Evolutionary conservation across 2,888 invertebrate species (phyloP).

Genomic region (Drosophila antonietae): DNA sequence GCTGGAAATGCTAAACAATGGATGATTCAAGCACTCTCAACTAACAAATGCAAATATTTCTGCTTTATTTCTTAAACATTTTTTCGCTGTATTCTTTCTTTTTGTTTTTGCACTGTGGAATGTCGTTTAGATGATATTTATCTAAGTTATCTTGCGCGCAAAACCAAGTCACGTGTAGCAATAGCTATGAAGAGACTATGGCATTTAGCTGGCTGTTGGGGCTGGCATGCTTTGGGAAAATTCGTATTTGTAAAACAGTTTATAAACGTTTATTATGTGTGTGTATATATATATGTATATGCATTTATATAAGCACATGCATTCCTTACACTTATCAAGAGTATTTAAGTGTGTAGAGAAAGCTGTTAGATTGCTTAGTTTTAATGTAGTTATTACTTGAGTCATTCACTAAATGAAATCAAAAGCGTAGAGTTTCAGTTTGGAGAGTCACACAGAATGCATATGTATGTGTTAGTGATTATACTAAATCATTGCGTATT

Average conservation of each 20-base stretch:
- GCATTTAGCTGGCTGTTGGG: slow-evolving; percentile 1
- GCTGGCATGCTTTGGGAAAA: not conserved
- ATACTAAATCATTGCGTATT: too few species aligned
- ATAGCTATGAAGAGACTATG: not conserved
- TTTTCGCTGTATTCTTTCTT: not conserved
- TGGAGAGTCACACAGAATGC: too few species aligned
- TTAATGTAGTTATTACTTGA: not conserved
- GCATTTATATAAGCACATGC: not conserved
- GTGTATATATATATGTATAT: not conserved
- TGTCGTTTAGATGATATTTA: slow-evolving; percentile 9
- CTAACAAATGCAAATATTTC: slow-evolving; percentile 7
- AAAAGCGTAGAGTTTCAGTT: too few species aligned
- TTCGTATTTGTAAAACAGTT: not conserved
- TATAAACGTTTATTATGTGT: not conserved
- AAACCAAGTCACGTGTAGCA: slow-evolving; percentile 11
- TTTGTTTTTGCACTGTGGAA: slow-evolving; percentile 7
- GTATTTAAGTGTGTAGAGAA: not conserved
- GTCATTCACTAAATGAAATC: not conserved
- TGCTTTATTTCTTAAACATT: not conserved
- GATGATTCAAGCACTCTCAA: not conserved
- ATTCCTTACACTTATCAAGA: not conserved
- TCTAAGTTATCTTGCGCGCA: slow-evolving; percentile 12
- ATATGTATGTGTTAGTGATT: too few species aligned
- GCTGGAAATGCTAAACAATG: not conserved
- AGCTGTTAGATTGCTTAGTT: not conserved